phyloP scores from a whole-genome alignment of 2,113 vertebrate genomes.

The Bothrops jararaca region DNA sequence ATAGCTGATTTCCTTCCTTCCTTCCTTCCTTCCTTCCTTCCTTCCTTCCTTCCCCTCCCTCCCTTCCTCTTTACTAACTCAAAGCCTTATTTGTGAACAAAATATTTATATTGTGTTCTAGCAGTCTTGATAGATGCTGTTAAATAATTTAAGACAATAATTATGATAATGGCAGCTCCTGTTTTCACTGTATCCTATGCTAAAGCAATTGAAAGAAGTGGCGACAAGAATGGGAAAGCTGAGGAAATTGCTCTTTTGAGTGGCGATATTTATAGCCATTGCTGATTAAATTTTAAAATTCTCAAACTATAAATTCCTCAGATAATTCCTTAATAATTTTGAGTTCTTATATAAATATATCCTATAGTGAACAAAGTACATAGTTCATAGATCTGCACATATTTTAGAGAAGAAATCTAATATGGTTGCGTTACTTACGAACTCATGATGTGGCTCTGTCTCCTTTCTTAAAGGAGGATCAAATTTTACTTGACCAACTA shows the following conservation, averaged over 20 bases:
- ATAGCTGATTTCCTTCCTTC: not conserved
- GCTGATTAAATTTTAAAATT: not conserved
- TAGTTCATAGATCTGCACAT: not conserved
- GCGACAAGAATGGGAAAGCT: not conserved
- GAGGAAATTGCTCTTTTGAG: not conserved
- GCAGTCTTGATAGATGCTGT: not conserved
- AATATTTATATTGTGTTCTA: not conserved
- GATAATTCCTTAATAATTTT: not conserved
- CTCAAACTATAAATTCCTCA: not conserved
- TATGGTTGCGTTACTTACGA: slow-evolving; percentile 76
- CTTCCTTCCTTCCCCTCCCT: not conserved
- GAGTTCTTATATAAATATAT: not conserved
- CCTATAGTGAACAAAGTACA: not conserved
- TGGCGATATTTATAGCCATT: not conserved
- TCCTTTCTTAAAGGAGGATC: slow-evolving; percentile 93
- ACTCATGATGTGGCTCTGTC: slow-evolving; percentile 94
- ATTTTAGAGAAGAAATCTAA: not conserved
- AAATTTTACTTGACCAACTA: slow-evolving; percentile 95
- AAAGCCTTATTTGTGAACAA: not conserved
- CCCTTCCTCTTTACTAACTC: not conserved
- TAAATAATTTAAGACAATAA: not conserved
- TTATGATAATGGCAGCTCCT: not conserved
- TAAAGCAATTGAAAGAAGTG: not conserved
- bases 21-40: not conserved
- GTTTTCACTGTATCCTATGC: not conserved